phyloP scores from a whole-genome alignment of 2,888 invertebrate genomes.

The Sarcophaga rosellei region DNA sequence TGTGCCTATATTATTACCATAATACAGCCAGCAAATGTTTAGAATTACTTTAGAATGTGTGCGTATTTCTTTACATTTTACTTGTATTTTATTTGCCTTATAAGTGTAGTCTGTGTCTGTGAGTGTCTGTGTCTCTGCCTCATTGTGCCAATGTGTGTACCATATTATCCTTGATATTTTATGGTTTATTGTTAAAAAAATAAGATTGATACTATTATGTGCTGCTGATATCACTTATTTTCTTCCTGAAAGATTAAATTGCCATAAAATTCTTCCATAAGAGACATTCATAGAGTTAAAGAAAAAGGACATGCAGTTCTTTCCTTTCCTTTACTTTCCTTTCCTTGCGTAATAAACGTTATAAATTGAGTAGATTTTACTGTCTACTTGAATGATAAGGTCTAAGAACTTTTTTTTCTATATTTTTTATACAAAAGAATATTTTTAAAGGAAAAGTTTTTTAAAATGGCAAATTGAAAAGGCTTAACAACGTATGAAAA shows the following conservation, averaged over 20 bases:
- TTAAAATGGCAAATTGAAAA: slow-evolving; percentile 12
- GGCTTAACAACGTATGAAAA: background rate
- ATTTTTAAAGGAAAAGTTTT: background rate
- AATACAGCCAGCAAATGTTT: slow-evolving; percentile 6
- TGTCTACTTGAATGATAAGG: slow-evolving; percentile 34
- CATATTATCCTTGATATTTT: slow-evolving; percentile 40
- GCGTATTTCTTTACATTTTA: background rate
- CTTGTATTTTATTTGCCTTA: too few relatives aligned
- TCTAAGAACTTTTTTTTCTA: background rate
- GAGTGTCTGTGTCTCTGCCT: too few relatives aligned
- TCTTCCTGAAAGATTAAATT: slow-evolving; percentile 56
- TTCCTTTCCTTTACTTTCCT: background rate
- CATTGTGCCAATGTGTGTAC: background rate
- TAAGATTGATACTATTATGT: slow-evolving; percentile 58
- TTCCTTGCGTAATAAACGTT: slow-evolving; percentile 4
- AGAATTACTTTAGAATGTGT: slow-evolving; percentile 9
- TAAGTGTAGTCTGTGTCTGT: too few relatives aligned
- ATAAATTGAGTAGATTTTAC: slow-evolving; percentile 27
- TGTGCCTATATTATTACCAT: background rate
- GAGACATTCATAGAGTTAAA: background rate
- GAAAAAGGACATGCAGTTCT: slow-evolving; percentile 9
- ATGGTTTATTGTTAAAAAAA: slow-evolving; percentile 58
- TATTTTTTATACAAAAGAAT: background rate
- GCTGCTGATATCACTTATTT: slow-evolving; percentile 58
- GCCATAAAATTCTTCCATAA: slow-evolving; percentile 51